Base-by-base conservation (phyloP, 2,888 invertebrate genomes). In the Mystacides longicornis region DNA sequence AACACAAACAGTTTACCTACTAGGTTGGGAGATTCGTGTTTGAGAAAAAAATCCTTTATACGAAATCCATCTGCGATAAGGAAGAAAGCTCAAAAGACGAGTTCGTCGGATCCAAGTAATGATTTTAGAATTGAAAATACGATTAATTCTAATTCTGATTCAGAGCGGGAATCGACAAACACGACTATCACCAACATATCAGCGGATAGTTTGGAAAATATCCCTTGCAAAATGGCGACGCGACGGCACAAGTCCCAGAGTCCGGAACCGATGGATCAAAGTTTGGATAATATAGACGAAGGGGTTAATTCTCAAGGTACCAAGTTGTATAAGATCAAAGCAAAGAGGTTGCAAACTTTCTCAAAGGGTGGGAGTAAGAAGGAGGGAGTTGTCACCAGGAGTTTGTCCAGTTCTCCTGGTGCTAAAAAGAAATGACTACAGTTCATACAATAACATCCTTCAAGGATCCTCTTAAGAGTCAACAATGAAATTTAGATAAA, bases 141-240 rank as follows among this genome's bases (percentile, higher is more conserved):
- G 1, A 60, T 54, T 20, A 64, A 74, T 7, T 74, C 55, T 2
- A 58, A 74, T 56, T 65, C 70, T 1, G 68, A 69, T 1, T 75
- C 75, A 54, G 77, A 77, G 23, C 62, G 77, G 57, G 77, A 77
- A 45, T 77, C 77, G 27, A 76, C 76, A 57, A 77, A 77, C 57
- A 77, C 77, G 0, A 77, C 76, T 52, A 70, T 75, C 3, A 77
- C 77, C 0, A 76, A 76, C 62, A 72, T 77, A 60, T 75, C 77
- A 0, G 69, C 73, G 0, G 77, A 77, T 51, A 75, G 77, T 0
- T 64, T 77, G 1, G 77, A 77, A 43, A 67, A 73, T 14, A 59
- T 61, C 22, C 58, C 61, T 16, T 56, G 56, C 43, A 64, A 77
- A 23, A 77, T 77, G 56, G 63, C 76, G 14, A 69, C 76, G 61